These are phyloP conservation scores for Myripristis murdjan DNA, from an alignment of 2,797 vertebrate genomes.

Conservation along the genomic window DNA sequence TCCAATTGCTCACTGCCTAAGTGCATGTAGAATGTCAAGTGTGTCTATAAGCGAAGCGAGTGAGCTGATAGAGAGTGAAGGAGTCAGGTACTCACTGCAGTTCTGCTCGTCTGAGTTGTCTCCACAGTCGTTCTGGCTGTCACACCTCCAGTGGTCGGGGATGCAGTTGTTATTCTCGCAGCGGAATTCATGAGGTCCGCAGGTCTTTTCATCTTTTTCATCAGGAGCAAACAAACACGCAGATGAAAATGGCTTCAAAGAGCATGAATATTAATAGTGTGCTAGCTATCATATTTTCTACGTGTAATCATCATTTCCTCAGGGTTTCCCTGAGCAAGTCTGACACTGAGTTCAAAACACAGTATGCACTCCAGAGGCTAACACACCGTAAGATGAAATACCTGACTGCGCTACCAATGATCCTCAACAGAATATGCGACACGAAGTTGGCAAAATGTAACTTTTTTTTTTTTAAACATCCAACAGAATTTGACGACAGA, in stretches of 20 bases:
- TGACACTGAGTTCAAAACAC: constrained; percentile 84
- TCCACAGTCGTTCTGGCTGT: constrained; percentile 98
- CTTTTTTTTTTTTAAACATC: constrained; percentile 30
- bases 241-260: constrained; percentile 86
- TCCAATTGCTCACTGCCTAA: constrained; percentile 38
- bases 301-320: constrained; percentile 83
- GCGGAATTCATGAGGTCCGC: constrained; percentile 97
- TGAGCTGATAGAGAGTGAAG: constrained; percentile 45
- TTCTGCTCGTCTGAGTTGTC: constrained; percentile 98
- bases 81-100: constrained; percentile 92
- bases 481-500: constrained; percentile 31
- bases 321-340: constrained; percentile 78
- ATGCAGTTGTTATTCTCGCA: constrained; percentile 99
- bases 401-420: constrained; percentile 72
- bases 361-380: constrained; percentile 67
- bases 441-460: constrained; percentile 39
- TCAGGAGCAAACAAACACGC: constrained; percentile 84
- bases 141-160: constrained; percentile 98
- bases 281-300: constrained; percentile 72
- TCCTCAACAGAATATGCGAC: constrained; percentile 55
- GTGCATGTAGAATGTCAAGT: constrained; percentile 31
- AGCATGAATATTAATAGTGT: constrained; percentile 85
- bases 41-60: constrained; percentile 51
- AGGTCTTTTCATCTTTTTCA: constrained; percentile 98
- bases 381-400: constrained; percentile 78